Base-by-base conservation (phyloP, 1,140 invertebrate species). In the Steinernema feltiae region DNA sequence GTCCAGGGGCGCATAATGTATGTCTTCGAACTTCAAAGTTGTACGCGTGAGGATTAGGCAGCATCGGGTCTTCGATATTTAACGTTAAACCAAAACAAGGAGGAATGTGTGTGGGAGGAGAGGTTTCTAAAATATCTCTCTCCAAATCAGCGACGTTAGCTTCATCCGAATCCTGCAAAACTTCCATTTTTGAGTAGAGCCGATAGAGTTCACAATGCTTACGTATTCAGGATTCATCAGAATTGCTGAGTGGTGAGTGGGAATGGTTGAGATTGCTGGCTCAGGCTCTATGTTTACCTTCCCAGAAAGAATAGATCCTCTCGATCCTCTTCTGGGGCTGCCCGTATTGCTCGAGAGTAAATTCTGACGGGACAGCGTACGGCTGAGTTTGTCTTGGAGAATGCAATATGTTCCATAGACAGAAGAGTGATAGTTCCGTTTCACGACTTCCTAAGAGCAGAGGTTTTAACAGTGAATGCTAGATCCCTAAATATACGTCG, bases 241-340 rank as follows among this genome's bases (percentile, higher is more conserved):
- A 70, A 85, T 78, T 30, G 83, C 85, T 24, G 86, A 76, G 35
- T 85, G 85, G 69, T 85, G 83, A 18, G 85, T 75, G 1, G 83
- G 82, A 73, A 85, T 86, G 1, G 83, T 86, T 17, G 80, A 74
- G 18, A 76, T 48, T 15, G 78, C 53, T 24, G 76, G 79, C 63
- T 82, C 80, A 3, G 82, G 78, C 32, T 84, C 84, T 1, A 84
- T 82, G 53, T 82, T 82, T 15, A 83, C 83, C 69, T 83, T 84
- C 29, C 83, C 83, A 48, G 85, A 87, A 3, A 86, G 48, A 71
- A 85, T 85, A 3, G 85, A 86, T 21, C 83, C 83, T 41, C 83
- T 77, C n/a, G 83, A 85, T 18, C 83, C 83, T 3, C 83, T 63
- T 71, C 83, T 32, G 29, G 80, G 71, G 18, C 78, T 75, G 27